Evolutionary conservation across 2,888 invertebrate species (phyloP), one percentile per base, ranked within the genome.

Genomic region (Rhamnusium bicolor): DNA sequence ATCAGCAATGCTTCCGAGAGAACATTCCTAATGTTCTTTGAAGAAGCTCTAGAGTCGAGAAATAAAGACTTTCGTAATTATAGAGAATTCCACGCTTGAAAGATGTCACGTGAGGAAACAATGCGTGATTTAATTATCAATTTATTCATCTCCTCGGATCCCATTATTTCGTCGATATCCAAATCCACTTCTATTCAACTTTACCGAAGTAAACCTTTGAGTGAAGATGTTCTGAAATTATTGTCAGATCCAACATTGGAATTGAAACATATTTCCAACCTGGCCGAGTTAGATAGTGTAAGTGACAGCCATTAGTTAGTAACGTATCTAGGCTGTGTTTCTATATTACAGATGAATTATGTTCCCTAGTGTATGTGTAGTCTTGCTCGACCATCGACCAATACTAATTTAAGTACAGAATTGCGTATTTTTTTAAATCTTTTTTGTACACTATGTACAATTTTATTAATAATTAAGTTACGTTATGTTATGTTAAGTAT

Each of bases 11-110:
- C 51, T 76, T 10, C 78, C 77, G 16, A 78, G 78, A 40, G 77
- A 76, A n/a, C n/a, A n/a, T n/a, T n/a, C n/a, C n/a, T n/a, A 62
- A 71, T 73, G 60, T 62, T 79, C 29, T 74, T 70, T 18, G 79
- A 79, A 71, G 78, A 79, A 49, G 76, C 78, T 8, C 71, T 69
- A 32, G 78, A 79, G 68, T 61, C 73, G 10, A 27, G 74, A 29
- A 79, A 78, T 66, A 79, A 79, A 51, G 72, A 76, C 65, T 21
- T 24, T 21, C 7, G 24, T 8, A 54, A 24, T 12, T 21, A 21
- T 58, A 24, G 71, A 49, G 56, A 71, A 46, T 46, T 46, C 24
- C 24, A 49, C n/a, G n/a, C n/a, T n/a, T n/a, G n/a, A n/a, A n/a
- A n/a, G n/a, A n/a, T n/a, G n/a, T n/a, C n/a, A n/a, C n/a, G n/a